Evolutionary conservation across 2,113 vertebrate species (phyloP).

Genomic region (Tachuris rubrigastra): DNA sequence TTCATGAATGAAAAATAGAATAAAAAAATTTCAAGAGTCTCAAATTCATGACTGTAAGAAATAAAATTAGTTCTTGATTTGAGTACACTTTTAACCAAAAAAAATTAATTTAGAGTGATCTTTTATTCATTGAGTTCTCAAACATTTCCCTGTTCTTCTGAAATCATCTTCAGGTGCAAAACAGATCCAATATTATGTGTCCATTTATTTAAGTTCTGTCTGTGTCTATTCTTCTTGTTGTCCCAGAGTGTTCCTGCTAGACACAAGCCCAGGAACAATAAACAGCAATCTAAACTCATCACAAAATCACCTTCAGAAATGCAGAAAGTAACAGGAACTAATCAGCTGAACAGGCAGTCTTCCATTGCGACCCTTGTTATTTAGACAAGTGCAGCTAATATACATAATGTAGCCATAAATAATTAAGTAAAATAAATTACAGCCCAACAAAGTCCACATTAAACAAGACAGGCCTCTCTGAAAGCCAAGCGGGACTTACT

Average conservation of each 20-base stretch:
- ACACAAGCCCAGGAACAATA: not conserved
- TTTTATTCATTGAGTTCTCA: not conserved
- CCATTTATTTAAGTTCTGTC: not conserved
- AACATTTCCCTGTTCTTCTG: not conserved
- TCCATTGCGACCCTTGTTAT: slow-evolving; percentile 50
- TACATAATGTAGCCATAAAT: slow-evolving; percentile 73
- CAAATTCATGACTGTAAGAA: not conserved
- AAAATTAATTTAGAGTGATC: not conserved
- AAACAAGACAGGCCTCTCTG: slow-evolving; percentile 48
- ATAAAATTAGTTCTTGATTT: not conserved
- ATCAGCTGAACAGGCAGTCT: slow-evolving; percentile 18
- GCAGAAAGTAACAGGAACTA: slow-evolving; percentile 19
- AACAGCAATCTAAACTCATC: not conserved
- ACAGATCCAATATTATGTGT: not conserved
- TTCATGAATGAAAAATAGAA: slow-evolving; percentile 25
- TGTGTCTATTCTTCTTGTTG: not conserved
- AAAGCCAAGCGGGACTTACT: slow-evolving; percentile 39
- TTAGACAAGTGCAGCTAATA: slow-evolving; percentile 69
- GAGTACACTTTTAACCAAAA: not conserved
- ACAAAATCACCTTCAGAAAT: slow-evolving; percentile 41
- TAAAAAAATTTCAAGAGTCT: not conserved
- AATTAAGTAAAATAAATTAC: slow-evolving; percentile 72
- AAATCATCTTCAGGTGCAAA: not conserved
- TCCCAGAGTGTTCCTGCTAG: not conserved
- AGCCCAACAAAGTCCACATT: slow-evolving; percentile 51